Base-by-base conservation (phyloP, 35 echinoderm and acorn worm species). In the Patiria miniata region DNA sequence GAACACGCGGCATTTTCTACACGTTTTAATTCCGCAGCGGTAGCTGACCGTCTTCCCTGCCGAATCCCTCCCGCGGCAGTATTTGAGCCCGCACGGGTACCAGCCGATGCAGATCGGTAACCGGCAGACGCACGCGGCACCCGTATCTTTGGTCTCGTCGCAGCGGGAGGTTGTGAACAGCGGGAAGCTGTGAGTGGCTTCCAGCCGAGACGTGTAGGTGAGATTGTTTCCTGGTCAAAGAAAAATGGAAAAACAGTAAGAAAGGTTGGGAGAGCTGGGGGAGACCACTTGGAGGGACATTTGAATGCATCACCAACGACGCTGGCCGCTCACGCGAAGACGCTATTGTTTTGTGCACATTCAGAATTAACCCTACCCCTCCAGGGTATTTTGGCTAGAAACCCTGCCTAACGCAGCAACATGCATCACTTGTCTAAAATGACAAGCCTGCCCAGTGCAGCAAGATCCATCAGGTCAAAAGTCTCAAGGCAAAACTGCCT, bases 1-100 rank as follows among this genome's bases (percentile, higher is more conserved):
- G 83, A 94, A 98, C 36, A 82, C 54, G 36, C 85, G 34, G 34
- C 95, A 98, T 26, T 93, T 93, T 38, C 90, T 98, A 40, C 95
- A 98, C 4, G 95, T 98, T 40, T 98, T 98, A 32, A 98, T 98
- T 7, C 95, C 95, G 77, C 95, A 98, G 22, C 95, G 40, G 39
- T 98, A 98, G 81, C 90, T 98, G 18, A 98, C 86, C 18, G 87
- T 88, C 34, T 98, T 98, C 9, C 95, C 95, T 0, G 86, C 95
- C 30, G 95, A 89, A 78, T 98, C 95, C 26, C 95, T 79, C 1
- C 95, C 95, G 12, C 89, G 80, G 78, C 95, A 98, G 79, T 98
- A 98, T 47, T 98, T 98, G n/a, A 98, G 92, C 38, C 95, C 95
- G 52, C 95, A 98, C 12, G 95, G 95, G 65, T 94, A 98, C 95